A percentile compares a stretch with the other conserved stretches of the same genome.
These are phyloP conservation scores for Hydrozoanthus gracilis DNA, from an alignment of 92 coral and sea anemone genomes.

Conservation along the genomic window DNA sequence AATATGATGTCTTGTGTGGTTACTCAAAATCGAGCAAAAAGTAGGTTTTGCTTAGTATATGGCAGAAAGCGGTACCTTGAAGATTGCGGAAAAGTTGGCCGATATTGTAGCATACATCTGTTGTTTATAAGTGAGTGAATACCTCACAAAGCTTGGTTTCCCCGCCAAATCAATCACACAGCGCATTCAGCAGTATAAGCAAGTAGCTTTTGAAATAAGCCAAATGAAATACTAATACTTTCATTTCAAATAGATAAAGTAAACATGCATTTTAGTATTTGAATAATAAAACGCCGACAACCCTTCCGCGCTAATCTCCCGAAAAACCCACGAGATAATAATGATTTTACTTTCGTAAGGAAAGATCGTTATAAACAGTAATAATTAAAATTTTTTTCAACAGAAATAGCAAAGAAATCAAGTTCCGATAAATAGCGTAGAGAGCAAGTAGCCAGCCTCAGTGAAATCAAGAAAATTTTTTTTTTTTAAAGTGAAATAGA, in stretches of 20 bases:
- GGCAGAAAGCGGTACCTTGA: conserved; percentile 4
- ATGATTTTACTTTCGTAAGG: not conserved
- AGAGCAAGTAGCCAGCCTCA: not conserved
- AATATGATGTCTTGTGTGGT: not conserved
- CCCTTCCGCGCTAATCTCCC: not conserved
- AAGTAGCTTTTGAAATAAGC: conserved; percentile 31
- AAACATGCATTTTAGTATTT: not conserved
- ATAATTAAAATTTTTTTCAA: not conserved
- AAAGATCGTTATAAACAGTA: not conserved
- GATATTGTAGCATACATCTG: not conserved
- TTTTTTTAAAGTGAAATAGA: not conserved
- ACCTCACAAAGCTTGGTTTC: not conserved
- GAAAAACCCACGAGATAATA: not conserved
- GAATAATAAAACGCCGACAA: not conserved
- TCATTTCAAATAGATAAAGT: not conserved
- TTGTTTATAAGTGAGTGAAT: not conserved
- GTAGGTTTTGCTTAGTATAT: not conserved
- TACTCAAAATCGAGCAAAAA: not conserved
- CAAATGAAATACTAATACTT: not conserved
- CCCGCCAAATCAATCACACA: not conserved
- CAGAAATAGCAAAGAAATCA: not conserved
- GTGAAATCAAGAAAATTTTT: not conserved
- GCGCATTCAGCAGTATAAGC: not conserved
- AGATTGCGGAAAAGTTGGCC: not conserved
- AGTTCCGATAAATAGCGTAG: not conserved